Base-by-base conservation (phyloP, 1,140 invertebrate species). In the Sinella curviseta region DNA sequence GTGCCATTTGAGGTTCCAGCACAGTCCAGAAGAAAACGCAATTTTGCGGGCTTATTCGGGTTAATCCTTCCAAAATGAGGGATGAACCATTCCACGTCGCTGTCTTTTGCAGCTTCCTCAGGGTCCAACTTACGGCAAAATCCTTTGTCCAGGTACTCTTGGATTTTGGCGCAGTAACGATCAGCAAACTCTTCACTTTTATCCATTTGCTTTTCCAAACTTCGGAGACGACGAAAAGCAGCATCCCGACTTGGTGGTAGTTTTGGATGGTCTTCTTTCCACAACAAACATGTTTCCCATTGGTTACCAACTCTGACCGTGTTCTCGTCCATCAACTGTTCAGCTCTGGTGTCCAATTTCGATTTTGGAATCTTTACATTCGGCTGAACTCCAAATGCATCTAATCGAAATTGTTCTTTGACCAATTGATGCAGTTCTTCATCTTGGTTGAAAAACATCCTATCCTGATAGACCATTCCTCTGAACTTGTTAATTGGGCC, bases 381-480 rank as follows among this genome's bases (percentile, higher is more conserved):
- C 16, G 34, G 34, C 35, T 4, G 1, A 54, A 75, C 28, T 17
- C 74, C 74, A 14, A 75, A 12, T 48, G 34, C 3, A 3, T 75
- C 74, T 24, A 75, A 12, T 4, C 24, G 34, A 48, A 75, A 75
- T 2, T 75, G 34, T 48, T 75, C 74, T 30, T 75, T 75, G 3
- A 75, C 36, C 3, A 48, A 2, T 48, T 75, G 3, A 48, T 75
- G 74, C 34, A 75, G 24, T 4, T 2, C 2, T 8, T 36, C 17
- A 48, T 75, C 74, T 20, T n/a, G 20, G 24, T 33, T n/a, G n/a
- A n/a, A n/a, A n/a, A n/a, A n/a, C n/a, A n/a, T n/a, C n/a, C n/a
- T n/a, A n/a, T n/a, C n/a, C n/a, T n/a, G n/a, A n/a, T n/a, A n/a
- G n/a, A n/a, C n/a, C n/a, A n/a, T n/a, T n/a, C n/a, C n/a, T n/a